Base-by-base conservation (phyloP, 2,888 invertebrate genomes). In the Melangyna quadrimaculata region DNA sequence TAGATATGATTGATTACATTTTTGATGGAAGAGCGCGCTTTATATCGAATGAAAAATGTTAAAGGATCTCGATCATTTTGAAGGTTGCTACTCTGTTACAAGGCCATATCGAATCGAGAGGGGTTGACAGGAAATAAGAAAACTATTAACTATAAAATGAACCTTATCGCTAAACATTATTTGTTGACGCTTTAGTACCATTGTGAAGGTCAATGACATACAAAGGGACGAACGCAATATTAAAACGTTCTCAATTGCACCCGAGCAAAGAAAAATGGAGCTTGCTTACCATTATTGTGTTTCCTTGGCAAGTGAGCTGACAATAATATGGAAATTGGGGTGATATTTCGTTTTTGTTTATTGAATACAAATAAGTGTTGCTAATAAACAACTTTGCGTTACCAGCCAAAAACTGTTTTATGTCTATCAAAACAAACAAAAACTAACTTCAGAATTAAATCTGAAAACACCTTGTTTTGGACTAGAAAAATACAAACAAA, bases 401-500 rank as follows among this genome's bases (percentile, higher is more conserved):
- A 57, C 32, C 72, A 65, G 43, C 43, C 22, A 55, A 6, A 55
- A 43, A 27, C n/a, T 43, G 35, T 29, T 24, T 27, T 57, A 61
- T 61, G 14, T 17, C 40, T 73, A 74, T 79, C 79, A 79, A 69
- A 73, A 72, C 63, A 65, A 63, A 45, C 5, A 40, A 17, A n/a
- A 32, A n/a, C 22, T 22, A 45, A n/a, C 12, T 22, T 22, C 24
- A 19, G 32, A 72, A 32, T 8, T 37, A 12, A 35, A 37, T 22
- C 6, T 3, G 12, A 19, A 53, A 32, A 24, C 5, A 24, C 17
- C 37, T 14, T 43, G 4, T 51, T 14, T 51, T 24, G 3, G 1
- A 22, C 6, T 6, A 12, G 22, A 22, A 6, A 48, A 8, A 3
- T n/a, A 6, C 3, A 2, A 24, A 6, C 6, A 51, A 3, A 4